phyloP scores from a whole-genome alignment of 2,113 vertebrate species.

The Archocentrus centrarchus region DNA sequence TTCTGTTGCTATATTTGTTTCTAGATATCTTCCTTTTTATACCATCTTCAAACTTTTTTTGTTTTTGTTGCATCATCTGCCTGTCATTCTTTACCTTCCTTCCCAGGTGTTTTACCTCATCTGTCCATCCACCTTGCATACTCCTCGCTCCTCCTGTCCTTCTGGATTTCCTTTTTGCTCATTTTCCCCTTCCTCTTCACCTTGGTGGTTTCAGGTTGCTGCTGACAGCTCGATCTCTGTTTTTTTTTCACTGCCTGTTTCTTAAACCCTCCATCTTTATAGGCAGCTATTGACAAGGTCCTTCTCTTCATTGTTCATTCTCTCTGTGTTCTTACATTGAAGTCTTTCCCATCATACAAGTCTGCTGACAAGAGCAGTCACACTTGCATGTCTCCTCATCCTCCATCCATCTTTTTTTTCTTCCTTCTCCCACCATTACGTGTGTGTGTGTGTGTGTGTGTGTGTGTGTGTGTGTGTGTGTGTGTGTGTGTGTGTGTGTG shows the following conservation, averaged over 20 bases:
- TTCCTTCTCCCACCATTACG: background rate
- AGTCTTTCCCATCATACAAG: conserved; percentile 22
- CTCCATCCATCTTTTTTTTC: conserved; percentile 27
- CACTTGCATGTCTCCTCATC: conserved; percentile 27
- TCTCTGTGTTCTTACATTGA: conserved; percentile 17
- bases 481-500: conserved; percentile 8
- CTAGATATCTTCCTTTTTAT: background rate
- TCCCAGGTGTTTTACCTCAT: background rate
- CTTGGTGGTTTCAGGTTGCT: conserved; percentile 23
- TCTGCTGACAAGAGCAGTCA: conserved; percentile 34
- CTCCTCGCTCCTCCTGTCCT: background rate
- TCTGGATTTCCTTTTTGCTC: background rate
- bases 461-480: background rate
- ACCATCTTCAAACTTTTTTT: background rate
- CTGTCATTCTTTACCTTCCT: background rate
- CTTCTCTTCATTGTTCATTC: background rate
- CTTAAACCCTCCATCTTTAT: conserved; percentile 12
- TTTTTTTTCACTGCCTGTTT: conserved; percentile 14
- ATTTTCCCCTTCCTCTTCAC: conserved; percentile 12
- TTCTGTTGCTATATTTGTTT: background rate
- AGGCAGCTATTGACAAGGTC: conserved; percentile 21
- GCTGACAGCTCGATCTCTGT: conserved; percentile 32
- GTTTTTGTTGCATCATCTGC: background rate
- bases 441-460: conserved; percentile 4
- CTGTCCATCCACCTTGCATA: background rate